Evolutionary conservation across 2,113 vertebrate species (phyloP).

Genomic region (Ceyx margarethae): DNA sequence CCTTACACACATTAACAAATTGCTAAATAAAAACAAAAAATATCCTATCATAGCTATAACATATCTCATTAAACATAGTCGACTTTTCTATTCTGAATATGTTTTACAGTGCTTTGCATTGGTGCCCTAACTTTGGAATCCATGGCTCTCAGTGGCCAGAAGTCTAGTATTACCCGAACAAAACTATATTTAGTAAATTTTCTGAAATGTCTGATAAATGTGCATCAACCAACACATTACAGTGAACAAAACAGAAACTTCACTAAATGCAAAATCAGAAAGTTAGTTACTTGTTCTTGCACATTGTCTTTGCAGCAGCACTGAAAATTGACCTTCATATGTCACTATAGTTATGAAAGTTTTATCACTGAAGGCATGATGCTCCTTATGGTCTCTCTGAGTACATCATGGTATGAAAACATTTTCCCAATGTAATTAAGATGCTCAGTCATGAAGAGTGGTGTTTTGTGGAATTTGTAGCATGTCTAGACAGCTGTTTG

Average conservation of each 20-base stretch:
- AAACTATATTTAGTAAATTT: not conserved
- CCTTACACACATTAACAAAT: not conserved
- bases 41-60: too few relatives aligned
- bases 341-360: not conserved
- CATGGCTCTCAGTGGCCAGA: not conserved
- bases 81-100: not conserved
- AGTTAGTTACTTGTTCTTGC: not conserved
- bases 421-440: not conserved
- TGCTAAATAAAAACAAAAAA: not conserved
- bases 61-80: not conserved
- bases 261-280: not conserved
- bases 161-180: not conserved
- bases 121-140: not conserved
- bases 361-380: not conserved
- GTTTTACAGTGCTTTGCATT: not conserved
- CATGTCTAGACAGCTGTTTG: not conserved
- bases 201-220: not conserved
- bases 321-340: not conserved
- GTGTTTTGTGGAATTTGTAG: not conserved
- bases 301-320: not conserved
- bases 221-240: not conserved
- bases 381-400: not conserved
- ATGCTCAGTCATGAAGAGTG: not conserved
- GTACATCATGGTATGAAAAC: not conserved
- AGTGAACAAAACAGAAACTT: not conserved